These are phyloP conservation scores for Andrena chrysosceles DNA, from an alignment of 2,888 invertebrate genomes.

Conservation along the genomic window DNA sequence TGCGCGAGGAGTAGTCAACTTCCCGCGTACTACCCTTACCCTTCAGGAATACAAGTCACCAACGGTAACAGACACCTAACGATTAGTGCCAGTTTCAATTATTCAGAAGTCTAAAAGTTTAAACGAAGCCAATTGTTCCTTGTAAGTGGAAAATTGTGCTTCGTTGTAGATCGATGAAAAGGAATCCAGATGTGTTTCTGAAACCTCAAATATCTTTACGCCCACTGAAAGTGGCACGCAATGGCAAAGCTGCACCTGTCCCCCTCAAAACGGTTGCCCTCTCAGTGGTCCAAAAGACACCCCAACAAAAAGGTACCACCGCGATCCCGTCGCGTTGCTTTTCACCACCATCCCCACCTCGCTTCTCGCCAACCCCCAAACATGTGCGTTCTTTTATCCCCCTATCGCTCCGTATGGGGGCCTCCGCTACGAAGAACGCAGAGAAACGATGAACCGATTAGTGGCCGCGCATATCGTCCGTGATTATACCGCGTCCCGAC, in stretches of 20 bases:
- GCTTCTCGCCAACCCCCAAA: slow-evolving; percentile 1
- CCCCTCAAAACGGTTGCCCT: slow-evolving; percentile 23
- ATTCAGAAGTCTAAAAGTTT: too few species aligned
- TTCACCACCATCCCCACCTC: neutral
- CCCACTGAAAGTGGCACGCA: neutral
- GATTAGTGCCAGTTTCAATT: too few species aligned
- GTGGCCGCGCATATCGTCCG: slow-evolving; percentile 68
- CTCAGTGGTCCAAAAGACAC: slow-evolving; percentile 12
- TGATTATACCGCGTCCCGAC: slow-evolving; percentile 51
- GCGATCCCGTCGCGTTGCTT: neutral
- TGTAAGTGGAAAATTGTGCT: too few species aligned
- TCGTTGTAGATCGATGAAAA: neutral
- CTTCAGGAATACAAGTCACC: too few species aligned
- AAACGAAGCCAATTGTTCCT: too few species aligned
- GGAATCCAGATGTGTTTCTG: neutral
- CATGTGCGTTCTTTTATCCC: neutral
- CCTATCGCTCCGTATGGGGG: neutral
- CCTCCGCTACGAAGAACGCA: neutral
- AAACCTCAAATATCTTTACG: slow-evolving; percentile 1
- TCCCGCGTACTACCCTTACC: too few species aligned
- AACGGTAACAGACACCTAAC: too few species aligned
- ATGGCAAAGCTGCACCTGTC: slow-evolving; percentile 26
- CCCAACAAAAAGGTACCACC: slow-evolving; percentile 30
- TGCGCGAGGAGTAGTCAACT: too few species aligned
- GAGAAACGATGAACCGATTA: slow-evolving; percentile 72